phyloP scores from a whole-genome alignment of 2,888 invertebrate genomes.

The Parapristionchus giblindavisi region DNA sequence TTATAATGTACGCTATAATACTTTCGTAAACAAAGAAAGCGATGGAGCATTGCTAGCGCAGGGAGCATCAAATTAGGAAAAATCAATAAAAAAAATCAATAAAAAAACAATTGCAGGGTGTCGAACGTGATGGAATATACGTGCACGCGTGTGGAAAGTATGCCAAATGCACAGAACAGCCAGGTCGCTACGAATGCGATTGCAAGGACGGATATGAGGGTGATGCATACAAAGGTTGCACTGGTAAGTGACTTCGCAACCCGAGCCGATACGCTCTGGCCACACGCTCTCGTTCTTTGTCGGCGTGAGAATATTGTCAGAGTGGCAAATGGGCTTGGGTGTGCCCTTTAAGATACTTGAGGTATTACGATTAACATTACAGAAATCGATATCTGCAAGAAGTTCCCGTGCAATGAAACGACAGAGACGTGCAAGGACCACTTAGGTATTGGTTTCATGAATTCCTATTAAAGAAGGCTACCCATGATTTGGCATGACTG shows the following conservation, averaged over 20 bases:
- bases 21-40: too few species aligned
- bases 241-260: background rate
- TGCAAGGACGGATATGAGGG: slow-evolving; percentile 76
- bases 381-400: slow-evolving; percentile 31
- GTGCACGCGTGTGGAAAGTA: slow-evolving; percentile 53
- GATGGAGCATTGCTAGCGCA: too few species aligned
- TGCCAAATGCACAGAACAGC: slow-evolving; percentile 49
- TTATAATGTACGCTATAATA: too few species aligned
- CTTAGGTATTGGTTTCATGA: too few species aligned
- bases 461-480: background rate
- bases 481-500: background rate
- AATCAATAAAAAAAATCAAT: too few species aligned
- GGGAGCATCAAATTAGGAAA: too few species aligned
- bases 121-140: background rate
- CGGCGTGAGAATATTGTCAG: too few species aligned
- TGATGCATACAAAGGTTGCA: background rate
- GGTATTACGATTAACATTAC: background rate
- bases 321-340: too few species aligned
- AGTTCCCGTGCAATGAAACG: slow-evolving; percentile 1
- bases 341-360: background rate
- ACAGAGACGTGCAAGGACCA: slow-evolving; percentile 6
- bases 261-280: too few species aligned
- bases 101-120: background rate
- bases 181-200: slow-evolving; percentile 55
- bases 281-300: too few species aligned